Evolutionary conservation across 2,113 vertebrate species (phyloP), one percentile per base, ranked within the genome.

Genomic region (Amphiprion percula): DNA sequence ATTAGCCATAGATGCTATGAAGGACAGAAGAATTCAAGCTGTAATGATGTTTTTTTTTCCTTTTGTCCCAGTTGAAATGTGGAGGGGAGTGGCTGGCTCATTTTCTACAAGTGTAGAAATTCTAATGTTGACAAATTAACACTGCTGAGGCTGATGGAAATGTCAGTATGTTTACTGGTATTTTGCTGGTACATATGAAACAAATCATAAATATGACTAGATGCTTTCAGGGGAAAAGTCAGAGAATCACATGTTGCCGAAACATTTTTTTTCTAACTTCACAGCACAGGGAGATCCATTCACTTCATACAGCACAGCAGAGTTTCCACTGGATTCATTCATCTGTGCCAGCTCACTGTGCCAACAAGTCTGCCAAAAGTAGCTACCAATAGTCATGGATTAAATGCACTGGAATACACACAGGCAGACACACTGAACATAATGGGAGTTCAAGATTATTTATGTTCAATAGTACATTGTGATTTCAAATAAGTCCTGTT

Each of bases 401-500:
- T 61, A 82, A 82, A 70, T 15, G n/a, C 55, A 47, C 15, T 33
- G n/a, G 61, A 76, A 81, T 55, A 72, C 50, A 55, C 33, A 17
- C 28, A 12, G 26, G 63, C 72, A 49, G 17, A 24, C 41, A 26
- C 37, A 54, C 55, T 60, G 47, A 21, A 46, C 44, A 33, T 50
- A 80, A 85, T 74, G 24, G 44, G 49, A 83, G 66, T 77, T 73
- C 7, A 50, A 61, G 39, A 80, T 60, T 49, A 2, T 69, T 47
- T 73, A 77, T 69, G 63, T 82, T 85, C 56, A 82, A 73, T 44
- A 58, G 53, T 21, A n/a, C 54, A 66, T 77, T 76, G 50, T 78
- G 78, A 84, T 68, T 65, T 82, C n/a, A 61, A 49, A 60, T 64
- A 68, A 65, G 39, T 54, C 70, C 70, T 72, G 49, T 23, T 49